These are phyloP conservation scores for Penelope pileata DNA, from an alignment of 2,113 vertebrate species.

Conservation along the genomic window DNA sequence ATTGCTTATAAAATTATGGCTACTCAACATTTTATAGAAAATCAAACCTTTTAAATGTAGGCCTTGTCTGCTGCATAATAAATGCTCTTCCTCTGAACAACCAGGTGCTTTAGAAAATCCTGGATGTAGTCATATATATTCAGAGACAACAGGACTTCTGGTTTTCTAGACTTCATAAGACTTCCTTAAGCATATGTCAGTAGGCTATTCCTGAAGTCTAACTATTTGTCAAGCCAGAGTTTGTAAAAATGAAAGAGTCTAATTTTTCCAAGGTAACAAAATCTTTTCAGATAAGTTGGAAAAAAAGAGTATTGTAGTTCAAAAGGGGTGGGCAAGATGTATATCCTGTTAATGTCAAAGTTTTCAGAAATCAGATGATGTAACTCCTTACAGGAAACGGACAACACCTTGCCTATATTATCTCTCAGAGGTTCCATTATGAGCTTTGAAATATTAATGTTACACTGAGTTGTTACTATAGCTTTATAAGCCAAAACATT, in stretches of 20 bases:
- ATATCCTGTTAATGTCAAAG: background rate
- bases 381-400: background rate
- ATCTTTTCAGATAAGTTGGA: background rate
- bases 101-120: background rate
- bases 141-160: background rate
- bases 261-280: background rate
- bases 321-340: background rate
- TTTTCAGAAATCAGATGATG: background rate
- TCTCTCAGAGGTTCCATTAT: background rate
- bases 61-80: background rate
- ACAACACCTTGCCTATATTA: background rate
- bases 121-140: background rate
- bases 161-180: background rate
- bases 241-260: background rate
- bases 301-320: background rate
- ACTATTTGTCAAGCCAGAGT: background rate
- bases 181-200: background rate
- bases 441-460: background rate
- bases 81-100: background rate
- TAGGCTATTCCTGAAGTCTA: background rate
- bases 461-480: background rate
- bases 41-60: background rate
- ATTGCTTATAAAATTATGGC: background rate
- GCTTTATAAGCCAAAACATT: background rate
- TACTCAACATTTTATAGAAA: background rate